These are phyloP conservation scores for Casuarius casuarius DNA, from an alignment of 2,113 vertebrate species.

Conservation along the genomic window DNA sequence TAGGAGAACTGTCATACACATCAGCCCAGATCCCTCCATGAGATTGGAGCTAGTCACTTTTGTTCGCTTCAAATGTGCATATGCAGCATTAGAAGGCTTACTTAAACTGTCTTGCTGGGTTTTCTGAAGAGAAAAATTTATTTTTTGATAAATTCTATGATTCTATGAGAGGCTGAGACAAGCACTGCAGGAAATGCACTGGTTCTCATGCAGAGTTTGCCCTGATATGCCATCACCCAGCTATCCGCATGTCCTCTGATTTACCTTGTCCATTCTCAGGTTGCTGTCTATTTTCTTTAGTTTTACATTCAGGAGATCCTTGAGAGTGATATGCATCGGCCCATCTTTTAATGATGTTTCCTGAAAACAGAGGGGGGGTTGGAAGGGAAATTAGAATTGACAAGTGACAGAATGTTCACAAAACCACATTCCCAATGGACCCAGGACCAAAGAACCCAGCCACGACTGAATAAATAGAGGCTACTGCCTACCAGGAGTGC, in stretches of 20 bases:
- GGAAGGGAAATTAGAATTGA: not conserved
- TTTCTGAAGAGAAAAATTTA: not conserved
- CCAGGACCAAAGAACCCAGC: not conserved
- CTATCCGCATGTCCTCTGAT: accelerated
- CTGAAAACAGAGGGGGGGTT: slow-evolving; percentile 41
- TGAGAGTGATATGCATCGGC: slow-evolving; percentile 79
- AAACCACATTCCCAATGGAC: not conserved
- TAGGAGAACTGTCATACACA: not conserved
- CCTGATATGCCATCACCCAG: not conserved
- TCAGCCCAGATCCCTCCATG: no score
- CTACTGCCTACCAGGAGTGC: slow-evolving; percentile 71
- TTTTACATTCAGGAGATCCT: slow-evolving; percentile 84
- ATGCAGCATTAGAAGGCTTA: not conserved
- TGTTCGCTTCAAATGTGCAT: not conserved
- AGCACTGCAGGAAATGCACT: not conserved
- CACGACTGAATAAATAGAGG: not conserved
- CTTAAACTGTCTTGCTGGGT: not conserved
- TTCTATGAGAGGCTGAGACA: not conserved
- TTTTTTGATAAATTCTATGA: not conserved
- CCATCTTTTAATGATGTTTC: slow-evolving; percentile 31
- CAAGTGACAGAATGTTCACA: not conserved
- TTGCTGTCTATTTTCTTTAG: slow-evolving; percentile 75
- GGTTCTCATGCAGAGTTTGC: not conserved
- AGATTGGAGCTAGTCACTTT: not conserved
- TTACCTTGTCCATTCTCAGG: slow-evolving; percentile 65